Base-by-base conservation (phyloP, 2,113 vertebrate genomes). In the Oxyruncus cristatus region DNA sequence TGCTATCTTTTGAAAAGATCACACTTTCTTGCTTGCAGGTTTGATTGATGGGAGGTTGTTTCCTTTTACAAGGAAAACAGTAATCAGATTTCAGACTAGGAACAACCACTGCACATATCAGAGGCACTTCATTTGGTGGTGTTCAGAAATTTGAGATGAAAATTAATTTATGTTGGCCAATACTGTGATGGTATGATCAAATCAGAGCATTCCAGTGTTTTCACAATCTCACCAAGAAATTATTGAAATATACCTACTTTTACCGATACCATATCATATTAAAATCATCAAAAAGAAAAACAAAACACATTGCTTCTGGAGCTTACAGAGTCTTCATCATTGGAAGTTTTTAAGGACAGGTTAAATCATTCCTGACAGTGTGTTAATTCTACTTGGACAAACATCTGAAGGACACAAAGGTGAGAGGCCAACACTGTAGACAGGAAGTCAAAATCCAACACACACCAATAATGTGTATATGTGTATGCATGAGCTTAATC, bases 1-100 rank as follows among this genome's bases (percentile, higher is more conserved):
- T 68, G 35, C n/a, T 92, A n/a, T 85, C 72, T 88, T 85, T 77
- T 88, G 28, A 50, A 79, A 94, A 84, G 20, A 93, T 63, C 50
- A 66, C 41, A 55, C 15, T 73, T 92, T 46, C 37, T 74, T 76
- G 37, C 55, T 76, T 52, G 42, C 33, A 77, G 28, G 33, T 80
- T 94, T 92, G 72, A 92, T 46, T 86, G 82, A 83, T 21, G 13
- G 32, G 23, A 90, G 2, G 26, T 37, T 76, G 53, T 52, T 70
- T 87, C 56, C 47, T 47, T 39, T 65, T 75, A 72, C 30, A 89
- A 71, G 17, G 28, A 82, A 85, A 94, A 74, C 18, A 76, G 30
- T 30, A 85, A 93, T 80, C 37, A 93, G 27, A 92, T 67, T 37
- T 70, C 68, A 88, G 71, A 49, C n/a, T 33, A 49, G 8, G 46